Conservation (phyloP, 1,140 invertebrate genomes). For the Bombus terrestris region DNA sequence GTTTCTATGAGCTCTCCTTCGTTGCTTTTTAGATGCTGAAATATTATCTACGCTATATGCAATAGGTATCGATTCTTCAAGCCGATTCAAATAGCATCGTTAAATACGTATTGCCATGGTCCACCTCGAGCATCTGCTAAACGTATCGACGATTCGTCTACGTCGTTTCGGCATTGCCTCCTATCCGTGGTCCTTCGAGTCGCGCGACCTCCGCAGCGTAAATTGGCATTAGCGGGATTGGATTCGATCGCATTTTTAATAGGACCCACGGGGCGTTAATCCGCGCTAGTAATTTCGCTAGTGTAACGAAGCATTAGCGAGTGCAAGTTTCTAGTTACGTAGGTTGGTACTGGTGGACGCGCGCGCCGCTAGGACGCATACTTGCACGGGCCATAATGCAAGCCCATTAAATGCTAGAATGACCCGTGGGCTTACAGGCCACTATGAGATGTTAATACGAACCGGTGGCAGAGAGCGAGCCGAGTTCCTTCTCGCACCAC, state of each 20-base stretch:
- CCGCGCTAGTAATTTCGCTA: constrained; percentile 18
- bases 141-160: neutral
- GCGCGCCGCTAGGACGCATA: constrained; percentile 25
- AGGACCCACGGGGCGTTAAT: neutral
- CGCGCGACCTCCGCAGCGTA: neutral
- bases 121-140: constrained; percentile 1
- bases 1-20: too few relatives aligned
- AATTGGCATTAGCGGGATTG: neutral
- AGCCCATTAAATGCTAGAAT: constrained; percentile 75
- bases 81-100: too few relatives aligned
- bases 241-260: constrained; percentile 11
- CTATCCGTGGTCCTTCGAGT: neutral
- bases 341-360: constrained; percentile 46
- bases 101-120: too few relatives aligned
- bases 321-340: constrained; percentile 40
- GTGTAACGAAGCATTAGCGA: constrained; percentile 42
- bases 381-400: constrained; percentile 59
- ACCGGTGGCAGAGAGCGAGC: constrained; percentile 48
- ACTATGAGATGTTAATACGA: constrained; percentile 75
- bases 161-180: neutral
- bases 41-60: too few relatives aligned
- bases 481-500: constrained; percentile 33
- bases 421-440: constrained; percentile 65
- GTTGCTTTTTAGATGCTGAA: too few relatives aligned
- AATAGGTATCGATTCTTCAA: too few relatives aligned